Evolutionary conservation across 2,888 invertebrate genomes (phyloP), one percentile per base, ranked within the genome.

Genomic region (Pyrrhopygopsis socrates): DNA sequence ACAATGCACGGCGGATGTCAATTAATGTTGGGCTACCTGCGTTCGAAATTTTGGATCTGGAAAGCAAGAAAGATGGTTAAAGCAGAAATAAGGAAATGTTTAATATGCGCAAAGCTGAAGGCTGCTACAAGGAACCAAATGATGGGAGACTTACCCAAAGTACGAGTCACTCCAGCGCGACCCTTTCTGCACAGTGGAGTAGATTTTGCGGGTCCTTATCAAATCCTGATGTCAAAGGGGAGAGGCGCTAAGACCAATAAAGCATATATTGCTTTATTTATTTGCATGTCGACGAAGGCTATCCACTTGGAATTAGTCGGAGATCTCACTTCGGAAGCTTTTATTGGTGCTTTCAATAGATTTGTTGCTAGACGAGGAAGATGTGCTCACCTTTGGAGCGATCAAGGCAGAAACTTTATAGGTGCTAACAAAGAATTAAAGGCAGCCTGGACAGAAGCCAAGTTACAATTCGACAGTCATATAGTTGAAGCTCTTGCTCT

Each of bases 111-210:
- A n/a, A 50, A 6, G n/a, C 18, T 50, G 18, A 50, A n/a, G 50
- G 50, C 50, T 50, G n/a, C 50, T 50, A 6, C 50, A 4, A 73
- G n/a, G 29, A 76, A 50, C 9, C 88, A 83, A 63, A 27, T 86
- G 0, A 83, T 88, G 85, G 86, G 86, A 15, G 83, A 88, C 18
- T 67, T 88, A 9, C 83, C 88, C 11, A 75, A 70, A 27, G 81
- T 45, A 30, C n/a, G 88, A 29, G 81, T 84, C 11, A 83, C 70
- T 24, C 80, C 83, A n/a, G 50, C 71, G 20, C 63, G 74, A 38
- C 45, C 83, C 0, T 77, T 86, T 86, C 24, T 78, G 9, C 41
- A 83, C 34, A 81, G 75, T 22, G 89, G 87, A 18, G 83, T 89
- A 8, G 87, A 88, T 34, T 34, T 34, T 34, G 34, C 34, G 5